A percentile compares a stretch with the other conserved stretches of the same genome.
Conservation (phyloP, 2,113 vertebrate species). For the Chiloscyllium plagiosum region DNA sequence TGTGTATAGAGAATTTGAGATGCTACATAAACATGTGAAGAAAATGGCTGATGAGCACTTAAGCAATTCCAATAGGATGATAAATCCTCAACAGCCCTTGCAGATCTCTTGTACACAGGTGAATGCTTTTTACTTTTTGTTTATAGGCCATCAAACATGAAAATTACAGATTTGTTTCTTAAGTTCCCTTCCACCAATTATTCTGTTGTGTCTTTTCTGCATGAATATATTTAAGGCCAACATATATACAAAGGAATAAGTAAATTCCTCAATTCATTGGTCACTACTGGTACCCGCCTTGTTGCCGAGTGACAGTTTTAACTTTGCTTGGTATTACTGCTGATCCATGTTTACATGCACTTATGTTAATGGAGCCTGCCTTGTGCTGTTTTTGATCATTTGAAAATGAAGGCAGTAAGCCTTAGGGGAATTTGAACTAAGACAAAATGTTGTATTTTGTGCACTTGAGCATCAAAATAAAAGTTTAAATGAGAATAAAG, state of each 20-base stretch:
- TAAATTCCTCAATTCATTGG: not conserved
- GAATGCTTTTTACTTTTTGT: constrained; percentile 14
- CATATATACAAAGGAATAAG: not conserved
- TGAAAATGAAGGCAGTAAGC: not conserved
- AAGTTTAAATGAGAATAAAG: not conserved
- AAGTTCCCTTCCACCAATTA: not conserved
- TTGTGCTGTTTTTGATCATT: not conserved
- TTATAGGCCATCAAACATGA: not conserved
- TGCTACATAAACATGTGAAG: constrained; percentile 73
- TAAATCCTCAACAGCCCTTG: constrained; percentile 55
- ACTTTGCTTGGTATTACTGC: not conserved
- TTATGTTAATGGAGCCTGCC: not conserved
- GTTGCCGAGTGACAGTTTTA: not conserved
- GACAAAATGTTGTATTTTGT: not conserved
- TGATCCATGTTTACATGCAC: not conserved
- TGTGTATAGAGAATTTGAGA: constrained; percentile 86
- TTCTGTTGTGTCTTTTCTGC: not conserved
- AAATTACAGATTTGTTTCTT: not conserved
- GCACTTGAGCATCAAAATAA: not conserved
- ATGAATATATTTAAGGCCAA: not conserved
- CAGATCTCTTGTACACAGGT: constrained; percentile 77
- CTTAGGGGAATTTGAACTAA: not conserved
- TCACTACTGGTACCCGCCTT: not conserved
- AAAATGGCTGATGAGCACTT: constrained; percentile 79
- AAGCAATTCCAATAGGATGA: constrained; percentile 47